Conservation (phyloP, 64 coral and sea anemone genomes). For the Porites lutea region DNA sequence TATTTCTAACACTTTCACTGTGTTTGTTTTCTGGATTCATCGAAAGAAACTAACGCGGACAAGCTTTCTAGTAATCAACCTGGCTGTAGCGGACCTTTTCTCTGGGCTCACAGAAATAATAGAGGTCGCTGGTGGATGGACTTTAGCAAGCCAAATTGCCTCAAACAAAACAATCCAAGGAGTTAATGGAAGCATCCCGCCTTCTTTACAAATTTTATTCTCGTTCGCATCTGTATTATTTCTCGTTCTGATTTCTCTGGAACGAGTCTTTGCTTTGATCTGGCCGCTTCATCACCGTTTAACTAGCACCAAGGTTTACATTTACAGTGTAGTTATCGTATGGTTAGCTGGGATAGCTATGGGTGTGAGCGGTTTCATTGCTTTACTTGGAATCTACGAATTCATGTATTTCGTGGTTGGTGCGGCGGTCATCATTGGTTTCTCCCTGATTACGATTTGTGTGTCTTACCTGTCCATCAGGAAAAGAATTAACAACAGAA, state of each 20-base stretch:
- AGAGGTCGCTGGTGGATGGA: not conserved
- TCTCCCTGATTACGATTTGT: no score
- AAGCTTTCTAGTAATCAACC: not conserved
- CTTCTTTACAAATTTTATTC: not conserved
- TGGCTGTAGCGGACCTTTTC: not conserved
- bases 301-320: no score
- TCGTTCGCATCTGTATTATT: not conserved
- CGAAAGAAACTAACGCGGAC: conserved; percentile 12
- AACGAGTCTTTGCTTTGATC: no score
- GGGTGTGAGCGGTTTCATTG: no score
- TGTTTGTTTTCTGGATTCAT: conserved; percentile 24
- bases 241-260: not conserved
- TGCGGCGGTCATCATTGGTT: no score
- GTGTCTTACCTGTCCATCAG: no score
- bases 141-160: not conserved
- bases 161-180: not conserved
- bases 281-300: no score
- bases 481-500: no score
- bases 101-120: not conserved
- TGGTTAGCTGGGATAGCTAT: no score
- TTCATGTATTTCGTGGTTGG: no score
- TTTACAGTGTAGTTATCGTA: not conserved
- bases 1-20: not conserved
- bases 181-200: not conserved
- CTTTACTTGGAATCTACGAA: no score